phyloP scores from a whole-genome alignment of 2,797 vertebrate genomes.

The Corythornis leucogaster region DNA sequence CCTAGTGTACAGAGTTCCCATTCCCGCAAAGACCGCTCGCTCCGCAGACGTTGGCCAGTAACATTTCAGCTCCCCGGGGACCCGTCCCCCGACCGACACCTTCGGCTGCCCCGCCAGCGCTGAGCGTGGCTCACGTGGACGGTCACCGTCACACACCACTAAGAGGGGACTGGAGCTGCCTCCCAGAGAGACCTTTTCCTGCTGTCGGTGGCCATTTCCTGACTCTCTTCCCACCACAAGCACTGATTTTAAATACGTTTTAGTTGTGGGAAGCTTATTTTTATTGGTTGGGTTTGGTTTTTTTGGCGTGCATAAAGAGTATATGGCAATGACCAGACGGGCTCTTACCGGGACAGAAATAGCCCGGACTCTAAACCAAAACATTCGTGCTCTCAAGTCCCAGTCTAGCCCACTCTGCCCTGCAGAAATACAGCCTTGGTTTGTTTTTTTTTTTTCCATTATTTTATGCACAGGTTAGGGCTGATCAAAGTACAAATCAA shows the following conservation, averaged over 20 bases:
- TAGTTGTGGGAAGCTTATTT: slow-evolving; percentile 75
- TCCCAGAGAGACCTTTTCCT: slow-evolving; percentile 58
- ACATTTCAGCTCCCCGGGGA: slow-evolving; percentile 50
- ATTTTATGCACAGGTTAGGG: slow-evolving; percentile 75
- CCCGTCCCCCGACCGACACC: neutral
- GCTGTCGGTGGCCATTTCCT: slow-evolving; percentile 49
- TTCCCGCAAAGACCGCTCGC: slow-evolving; percentile 22
- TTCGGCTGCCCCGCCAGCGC: neutral
- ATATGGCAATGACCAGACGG: slow-evolving; percentile 44
- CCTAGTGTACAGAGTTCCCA: slow-evolving; percentile 43
- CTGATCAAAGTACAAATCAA: slow-evolving; percentile 80
- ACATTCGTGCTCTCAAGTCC: slow-evolving; percentile 55
- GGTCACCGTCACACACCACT: slow-evolving; percentile 58
- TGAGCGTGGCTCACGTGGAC: neutral
- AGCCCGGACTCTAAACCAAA: slow-evolving; percentile 74
- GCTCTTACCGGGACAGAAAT: slow-evolving; percentile 59
- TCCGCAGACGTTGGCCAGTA: slow-evolving; percentile 54
- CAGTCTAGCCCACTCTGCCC: slow-evolving; percentile 62
- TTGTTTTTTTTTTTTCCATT: slow-evolving; percentile 27
- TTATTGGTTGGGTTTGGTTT: too few species aligned
- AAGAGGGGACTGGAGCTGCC: slow-evolving; percentile 65
- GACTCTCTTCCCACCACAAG: slow-evolving; percentile 74
- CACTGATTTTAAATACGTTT: slow-evolving; percentile 76
- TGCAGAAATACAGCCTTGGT: slow-evolving; percentile 52
- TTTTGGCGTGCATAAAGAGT: slow-evolving; percentile 67